Percentiles rank a stretch among this genome's conserved stretches.
These are phyloP conservation scores for Thamnaconus septentrionalis DNA, from an alignment of 2,113 vertebrate genomes.

Conservation along the genomic window DNA sequence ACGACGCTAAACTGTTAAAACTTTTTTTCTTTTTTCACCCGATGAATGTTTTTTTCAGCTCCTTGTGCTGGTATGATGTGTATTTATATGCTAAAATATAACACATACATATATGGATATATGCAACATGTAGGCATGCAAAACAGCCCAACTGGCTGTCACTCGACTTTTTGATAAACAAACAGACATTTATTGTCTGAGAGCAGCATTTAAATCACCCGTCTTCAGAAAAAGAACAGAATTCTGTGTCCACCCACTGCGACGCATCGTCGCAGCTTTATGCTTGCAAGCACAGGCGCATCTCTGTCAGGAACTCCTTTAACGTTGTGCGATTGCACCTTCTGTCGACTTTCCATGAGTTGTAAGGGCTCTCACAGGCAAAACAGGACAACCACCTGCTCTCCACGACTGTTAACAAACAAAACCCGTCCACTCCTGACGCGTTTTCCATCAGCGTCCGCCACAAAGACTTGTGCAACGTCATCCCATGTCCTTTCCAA, in stretches of 20 bases:
- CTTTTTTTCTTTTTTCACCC: constrained; percentile 2
- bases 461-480: background rate
- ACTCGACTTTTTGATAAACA: constrained; percentile 42
- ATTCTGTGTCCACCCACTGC: too few species aligned
- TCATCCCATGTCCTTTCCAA: constrained; percentile 8
- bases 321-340: background rate
- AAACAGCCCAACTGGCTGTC: constrained; percentile 43
- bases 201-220: constrained; percentile 50
- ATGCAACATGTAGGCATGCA: constrained; percentile 78
- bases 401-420: background rate
- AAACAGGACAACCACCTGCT: constrained; percentile 35
- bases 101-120: constrained; percentile 12
- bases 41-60: constrained; percentile 42
- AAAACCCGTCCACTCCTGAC: too few species aligned
- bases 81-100: constrained; percentile 65
- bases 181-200: constrained; percentile 21
- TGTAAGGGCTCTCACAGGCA: constrained; percentile 38
- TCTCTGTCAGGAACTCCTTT: constrained; percentile 8
- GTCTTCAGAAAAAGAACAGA: constrained; percentile 26
- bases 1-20: too few species aligned
- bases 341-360: too few species aligned
- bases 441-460: too few species aligned
- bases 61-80: constrained; percentile 60
- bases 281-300: constrained; percentile 20
- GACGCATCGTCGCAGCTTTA: too few species aligned